Evolutionary conservation across 2,113 vertebrate species (phyloP), one percentile per base, ranked within the genome.

Genomic region (Marmota monax): DNA sequence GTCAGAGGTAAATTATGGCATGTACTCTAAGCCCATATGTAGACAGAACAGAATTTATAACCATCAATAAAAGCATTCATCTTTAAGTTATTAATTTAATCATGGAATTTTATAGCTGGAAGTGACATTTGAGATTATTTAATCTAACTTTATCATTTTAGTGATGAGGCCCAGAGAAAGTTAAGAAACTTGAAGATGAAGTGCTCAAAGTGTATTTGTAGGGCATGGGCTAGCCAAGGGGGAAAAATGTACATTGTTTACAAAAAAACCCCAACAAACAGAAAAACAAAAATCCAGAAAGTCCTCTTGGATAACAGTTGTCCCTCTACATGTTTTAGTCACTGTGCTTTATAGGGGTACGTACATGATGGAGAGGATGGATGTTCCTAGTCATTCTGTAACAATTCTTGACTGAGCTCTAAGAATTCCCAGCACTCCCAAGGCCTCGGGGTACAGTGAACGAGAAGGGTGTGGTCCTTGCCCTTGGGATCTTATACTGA

Each of bases 41-140:
- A 76, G 95, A 89, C 7, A 53, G 96, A 48, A 69, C 20, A 84
- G 95, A 90, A 95, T 97, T 96, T 93, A 98, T 96, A 93, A 83
- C 93, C 76, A 17, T 72, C 89, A 84, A 84, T 94, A 94, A 96
- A 96, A 92, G 80, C 92, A 94, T 96, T 95, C 67, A 32, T 93
- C 94, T 97, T 80, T 78, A 96, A 94, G 76, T 95, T 93, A 93
- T 73, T 94, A 88, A 89, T 93, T 82, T 96, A 92, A 93, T 95
- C 92, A 51, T 93, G 84, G 87, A 83, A 72, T 93, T 97, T 95
- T 93, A 88, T 86, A 86, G 93, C 87, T 86, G 32, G 84, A 80
- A 91, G 84, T 92, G 92, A 90, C 84, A 72, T 96, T 87, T 92
- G 74, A 96, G 96, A 80, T 95, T 76, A 97, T 84, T 70, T 56